Conservation (phyloP, 2,113 vertebrate species). For the Chrysemys picta region DNA sequence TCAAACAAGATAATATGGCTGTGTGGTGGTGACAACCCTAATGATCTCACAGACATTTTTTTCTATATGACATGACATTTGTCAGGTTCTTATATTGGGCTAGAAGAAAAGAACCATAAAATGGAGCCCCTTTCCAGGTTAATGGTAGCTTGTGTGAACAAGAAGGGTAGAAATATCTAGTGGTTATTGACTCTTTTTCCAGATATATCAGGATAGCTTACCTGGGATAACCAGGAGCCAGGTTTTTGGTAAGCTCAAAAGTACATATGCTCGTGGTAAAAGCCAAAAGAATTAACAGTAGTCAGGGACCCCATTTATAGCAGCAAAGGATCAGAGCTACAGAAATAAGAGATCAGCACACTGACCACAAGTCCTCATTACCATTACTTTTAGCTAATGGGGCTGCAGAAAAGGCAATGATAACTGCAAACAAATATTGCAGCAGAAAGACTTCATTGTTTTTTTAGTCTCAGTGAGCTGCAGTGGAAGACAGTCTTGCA, state of each 20-base stretch:
- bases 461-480: not conserved
- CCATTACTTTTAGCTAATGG: not conserved
- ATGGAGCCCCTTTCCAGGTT: not conserved
- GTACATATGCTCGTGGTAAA: not conserved
- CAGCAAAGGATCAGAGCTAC: not conserved
- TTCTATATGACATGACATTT: not conserved
- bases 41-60: not conserved
- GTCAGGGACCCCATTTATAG: not conserved
- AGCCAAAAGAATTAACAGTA: not conserved
- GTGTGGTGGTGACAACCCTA: not conserved
- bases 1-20: not conserved
- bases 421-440: not conserved
- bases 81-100: not conserved
- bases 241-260: not conserved
- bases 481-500: not conserved
- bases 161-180: not conserved
- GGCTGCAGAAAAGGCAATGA: not conserved
- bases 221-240: not conserved
- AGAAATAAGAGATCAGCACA: not conserved
- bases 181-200: not conserved
- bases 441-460: not conserved
- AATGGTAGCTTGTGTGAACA: not conserved
- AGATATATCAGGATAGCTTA: not conserved
- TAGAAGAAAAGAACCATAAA: not conserved
- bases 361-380: not conserved